Evolutionary conservation across 2,888 invertebrate genomes (phyloP), one percentile per base, ranked within the genome.

Genomic region (Brenthis daphne): DNA sequence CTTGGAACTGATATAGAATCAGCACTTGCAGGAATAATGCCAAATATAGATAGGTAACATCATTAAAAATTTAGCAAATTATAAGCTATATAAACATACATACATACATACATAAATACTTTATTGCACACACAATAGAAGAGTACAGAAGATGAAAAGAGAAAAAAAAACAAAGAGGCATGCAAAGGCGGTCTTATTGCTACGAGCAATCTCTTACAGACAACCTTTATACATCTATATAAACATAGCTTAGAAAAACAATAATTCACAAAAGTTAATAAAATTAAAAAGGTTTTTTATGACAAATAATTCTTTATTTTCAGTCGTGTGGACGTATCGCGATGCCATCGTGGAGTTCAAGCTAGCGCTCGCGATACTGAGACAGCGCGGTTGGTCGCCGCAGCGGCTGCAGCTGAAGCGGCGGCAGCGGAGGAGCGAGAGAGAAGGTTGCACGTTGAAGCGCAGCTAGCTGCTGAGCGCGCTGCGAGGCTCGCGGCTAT

Each of bases 401-500:
- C 95, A 73, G 83, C 95, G 71, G 94, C 93, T 61, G 91, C 90
- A 60, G 82, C 94, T 61, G 93, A 88, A 33, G 94, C 94, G n/a
- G 94, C 94, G 71, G 95, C 95, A 72, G 94, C 94, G 6, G 94
- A 92, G 71, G 90, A 96, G 74, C 94, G 94, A 69, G 89, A 87
- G 56, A 94, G 94, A 72, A 80, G 95, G 29, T 82, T 85, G 67
- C 94, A 93, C 73, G 90, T 94, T 60, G 95, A 95, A 79, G 85
- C 93, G 58, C 93, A 94, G 75, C 85, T 96, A 75, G 94, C 94
- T 53, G 95, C 95, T 14, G 97, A 97, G 79, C 93, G 94, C 3
- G 94, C 95, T 12, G 96, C 96, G 69, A 94, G 97, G 66, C 93
- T 95, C n/a, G 95, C 95, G 4, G 95, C 96, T 68, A 94, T 95